Evolutionary conservation across 2,113 vertebrate genomes (phyloP), one percentile per base, ranked within the genome.

Genomic region (Fregata magnificens): DNA sequence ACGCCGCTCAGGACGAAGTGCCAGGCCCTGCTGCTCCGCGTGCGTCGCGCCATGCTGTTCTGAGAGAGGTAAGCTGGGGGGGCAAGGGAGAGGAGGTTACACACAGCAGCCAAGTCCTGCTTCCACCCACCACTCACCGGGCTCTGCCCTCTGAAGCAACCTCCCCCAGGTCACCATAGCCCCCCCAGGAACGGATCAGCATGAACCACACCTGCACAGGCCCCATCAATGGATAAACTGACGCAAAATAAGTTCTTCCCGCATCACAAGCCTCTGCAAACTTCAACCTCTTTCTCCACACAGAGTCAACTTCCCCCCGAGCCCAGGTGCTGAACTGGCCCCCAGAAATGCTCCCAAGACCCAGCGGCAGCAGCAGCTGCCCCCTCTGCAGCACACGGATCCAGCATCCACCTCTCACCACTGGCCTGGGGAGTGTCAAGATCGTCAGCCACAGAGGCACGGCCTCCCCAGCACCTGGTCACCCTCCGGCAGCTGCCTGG

Each of bases 11-110:
- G 98, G 28, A 99, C 99, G 5, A 99, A 99, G 59, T 98, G 98
- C 99, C 99, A 99, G 8, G 99, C 99, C 47, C 99, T 98, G 96
- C 99, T 99, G 97, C 98, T 99, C 76, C 99, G 98, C 8, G 98
- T 98, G 53, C 99, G 98, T 52, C 99, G 98, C 5, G 99, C 99
- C 99, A 99, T 99, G 96, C 88, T 93, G 88, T 52, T 71, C 65
- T 3, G 55, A 1, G 59, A 79, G 24, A 96, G 72, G 62, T 95
- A 97, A 11, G 92, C 97, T 96, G 3, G 40, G 34, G 49, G 25
- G 11, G 13, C 12, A 26, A 82, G 40, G 63, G 44, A 72, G 34
- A 47, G 11, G 2, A 11, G 25, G 34, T 95, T 20, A 88, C 49
- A 28, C 15, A 1, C n/a, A 34, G 59, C 42, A 11, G 20, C 34